phyloP scores from a whole-genome alignment of 1,140 invertebrate genomes.

The Thaumetopoea pityocampa region DNA sequence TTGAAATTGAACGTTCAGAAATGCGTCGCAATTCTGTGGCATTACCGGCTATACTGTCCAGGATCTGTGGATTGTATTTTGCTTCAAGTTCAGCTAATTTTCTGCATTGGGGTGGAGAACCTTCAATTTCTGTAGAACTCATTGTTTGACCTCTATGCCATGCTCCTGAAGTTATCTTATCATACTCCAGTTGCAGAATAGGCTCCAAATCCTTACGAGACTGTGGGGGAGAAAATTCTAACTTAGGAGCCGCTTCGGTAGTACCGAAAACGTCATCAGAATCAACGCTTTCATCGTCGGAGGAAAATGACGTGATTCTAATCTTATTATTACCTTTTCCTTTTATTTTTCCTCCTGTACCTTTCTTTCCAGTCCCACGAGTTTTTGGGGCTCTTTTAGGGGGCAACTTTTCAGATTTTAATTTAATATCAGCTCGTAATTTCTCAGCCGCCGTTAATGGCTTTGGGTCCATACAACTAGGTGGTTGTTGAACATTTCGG shows the following conservation, averaged over 20 bases:
- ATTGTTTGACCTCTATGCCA: slow-evolving; percentile 83
- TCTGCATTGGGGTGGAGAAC: slow-evolving; percentile 81
- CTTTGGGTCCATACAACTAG: slow-evolving; percentile 64
- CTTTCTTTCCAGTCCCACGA: slow-evolving; percentile 74
- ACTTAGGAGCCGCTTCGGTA: slow-evolving; percentile 80
- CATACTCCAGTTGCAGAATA: slow-evolving; percentile 81
- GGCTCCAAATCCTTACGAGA: slow-evolving; percentile 83
- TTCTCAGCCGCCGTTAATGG: slow-evolving; percentile 66
- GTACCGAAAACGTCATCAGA: slow-evolving; percentile 84
- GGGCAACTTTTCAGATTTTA: slow-evolving; percentile 72
- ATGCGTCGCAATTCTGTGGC: slow-evolving; percentile 80
- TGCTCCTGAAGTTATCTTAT: slow-evolving; percentile 79
- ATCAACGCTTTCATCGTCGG: slow-evolving; percentile 83
- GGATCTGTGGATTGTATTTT: slow-evolving; percentile 77
- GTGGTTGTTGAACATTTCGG: slow-evolving; percentile 54
- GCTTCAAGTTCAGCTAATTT: slow-evolving; percentile 77
- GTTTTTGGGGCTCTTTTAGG: slow-evolving; percentile 76
- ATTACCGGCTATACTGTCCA: slow-evolving; percentile 77
- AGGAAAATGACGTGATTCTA: slow-evolving; percentile 82
- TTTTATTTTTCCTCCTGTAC: slow-evolving; percentile 71
- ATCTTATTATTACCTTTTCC: slow-evolving; percentile 80
- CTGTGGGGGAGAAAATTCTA: slow-evolving; percentile 83
- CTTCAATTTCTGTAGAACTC: slow-evolving; percentile 84
- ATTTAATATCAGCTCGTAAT: slow-evolving; percentile 74
- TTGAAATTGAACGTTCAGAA: slow-evolving; percentile 82